Percentiles rank a stretch among this genome's conserved stretches.
phyloP scores from a whole-genome alignment of 92 coral and sea anemone species.

The Phenganax subtilis region DNA sequence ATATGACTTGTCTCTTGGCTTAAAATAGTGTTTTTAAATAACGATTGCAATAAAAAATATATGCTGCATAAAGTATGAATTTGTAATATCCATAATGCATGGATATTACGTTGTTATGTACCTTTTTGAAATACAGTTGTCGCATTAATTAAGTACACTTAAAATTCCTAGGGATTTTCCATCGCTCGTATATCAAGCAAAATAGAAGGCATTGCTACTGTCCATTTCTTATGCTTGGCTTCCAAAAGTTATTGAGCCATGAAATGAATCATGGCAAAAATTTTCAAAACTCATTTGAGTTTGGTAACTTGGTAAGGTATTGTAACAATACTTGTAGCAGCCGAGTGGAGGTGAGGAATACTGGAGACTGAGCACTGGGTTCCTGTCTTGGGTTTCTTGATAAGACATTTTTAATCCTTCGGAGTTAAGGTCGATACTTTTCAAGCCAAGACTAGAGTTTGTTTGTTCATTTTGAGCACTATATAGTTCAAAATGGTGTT shows the following conservation, averaged over 20 bases:
- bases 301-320: neutral
- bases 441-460: neutral
- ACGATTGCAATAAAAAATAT: too few species aligned
- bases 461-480: neutral
- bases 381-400: slow-evolving; percentile 8
- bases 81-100: neutral
- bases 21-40: too few species aligned
- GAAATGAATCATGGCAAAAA: neutral
- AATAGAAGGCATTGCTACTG: too few species aligned
- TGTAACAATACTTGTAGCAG: neutral
- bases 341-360: slow-evolving; percentile 9
- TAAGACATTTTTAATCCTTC: slow-evolving; percentile 9
- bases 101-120: neutral
- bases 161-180: neutral
- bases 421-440: neutral
- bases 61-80: neutral
- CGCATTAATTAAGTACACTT: neutral
- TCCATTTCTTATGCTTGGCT: too few species aligned
- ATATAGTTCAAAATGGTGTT: slow-evolving; percentile 33
- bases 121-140: neutral
- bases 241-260: neutral
- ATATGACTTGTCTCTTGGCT: too few species aligned
- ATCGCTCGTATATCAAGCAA: too few species aligned
- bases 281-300: neutral
- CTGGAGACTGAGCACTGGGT: slow-evolving; percentile 1